A percentile compares a stretch with the other conserved stretches of the same genome.
These are phyloP conservation scores for Bufo gargarizans DNA, from an alignment of 2,113 vertebrate genomes.

Conservation along the genomic window DNA sequence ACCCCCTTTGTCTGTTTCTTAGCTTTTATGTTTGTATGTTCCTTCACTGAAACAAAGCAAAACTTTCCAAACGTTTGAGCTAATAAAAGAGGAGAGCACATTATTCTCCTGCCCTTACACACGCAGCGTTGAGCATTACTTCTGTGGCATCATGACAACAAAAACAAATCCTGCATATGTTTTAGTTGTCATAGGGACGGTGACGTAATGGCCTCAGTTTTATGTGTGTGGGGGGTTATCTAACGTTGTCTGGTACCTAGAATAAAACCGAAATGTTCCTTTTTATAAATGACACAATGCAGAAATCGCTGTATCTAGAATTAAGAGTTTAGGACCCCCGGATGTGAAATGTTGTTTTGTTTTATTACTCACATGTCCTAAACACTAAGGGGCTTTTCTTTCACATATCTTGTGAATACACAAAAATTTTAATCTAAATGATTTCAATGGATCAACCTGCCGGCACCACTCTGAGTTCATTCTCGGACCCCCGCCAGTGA, in stretches of 20 bases:
- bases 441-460: too few species aligned
- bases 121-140: not conserved
- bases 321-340: too few species aligned
- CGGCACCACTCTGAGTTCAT: too few species aligned
- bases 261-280: not conserved
- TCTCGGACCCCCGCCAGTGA: not conserved
- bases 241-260: not conserved
- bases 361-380: too few species aligned
- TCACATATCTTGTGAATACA: too few species aligned
- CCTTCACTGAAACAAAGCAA: not conserved
- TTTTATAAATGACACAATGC: not conserved
- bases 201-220: not conserved
- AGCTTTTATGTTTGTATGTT: not conserved
- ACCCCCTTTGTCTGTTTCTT: not conserved
- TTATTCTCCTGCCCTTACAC: not conserved
- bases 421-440: too few species aligned
- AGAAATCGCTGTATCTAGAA: too few species aligned
- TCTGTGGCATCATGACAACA: slow-evolving; percentile 9
- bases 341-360: too few species aligned
- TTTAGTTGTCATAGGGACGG: not conserved
- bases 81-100: not conserved
- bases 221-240: not conserved
- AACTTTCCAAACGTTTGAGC: not conserved
- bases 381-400: too few species aligned
- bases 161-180: slow-evolving; percentile 10